Evolutionary conservation across 2,797 vertebrate species (phyloP), one percentile per base, ranked within the genome.

Genomic region (Apogon talboti): DNA sequence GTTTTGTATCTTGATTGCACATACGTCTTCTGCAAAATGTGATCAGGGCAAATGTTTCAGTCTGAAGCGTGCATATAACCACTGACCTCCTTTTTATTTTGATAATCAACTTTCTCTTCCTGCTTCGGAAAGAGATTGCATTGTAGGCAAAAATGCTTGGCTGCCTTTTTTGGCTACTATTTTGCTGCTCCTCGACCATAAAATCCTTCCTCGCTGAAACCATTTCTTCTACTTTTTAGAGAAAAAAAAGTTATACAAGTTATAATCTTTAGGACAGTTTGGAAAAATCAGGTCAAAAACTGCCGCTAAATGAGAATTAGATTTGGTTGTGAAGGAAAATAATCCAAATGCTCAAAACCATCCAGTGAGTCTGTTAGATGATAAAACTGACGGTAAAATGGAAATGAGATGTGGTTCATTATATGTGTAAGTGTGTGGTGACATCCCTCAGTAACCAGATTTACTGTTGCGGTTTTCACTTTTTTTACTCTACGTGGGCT

Each of bases 381-480:
- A 9, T 50, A 14, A 13, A 18, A 13, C 1, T 1, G 11, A 43
- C 60, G 40, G 43, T 0, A 1, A 47, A 19, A 2, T 6, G 6
- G 50, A 55, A 49, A 46, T 24, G 1, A 11, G 0, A 1, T 58
- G 60, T 47, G 69, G 45, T 48, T 52, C 10, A 11, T n/a, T n/a
- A 7, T 57, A 51, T 61, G 51, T 18, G 24, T 21, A 28, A 35
- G 45, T 48, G 14, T 19, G 41, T 60, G 82, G 87, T 76, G 15
- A 41, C 15, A 76, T 13, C 66, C 60, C 41, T 68, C 78, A 75
- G 16, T 13, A 0, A 69, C 77, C 68, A 28, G 15, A 28, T 11
- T 59, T 8, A 52, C 57, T 28, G 56, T 35, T 83, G 87, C 35
- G 85, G 87, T 89, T 87, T n/a, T 74, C 83, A 68, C 76, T 18